Conservation (phyloP, 2,113 vertebrate species). For the Sturnira hondurensis region DNA sequence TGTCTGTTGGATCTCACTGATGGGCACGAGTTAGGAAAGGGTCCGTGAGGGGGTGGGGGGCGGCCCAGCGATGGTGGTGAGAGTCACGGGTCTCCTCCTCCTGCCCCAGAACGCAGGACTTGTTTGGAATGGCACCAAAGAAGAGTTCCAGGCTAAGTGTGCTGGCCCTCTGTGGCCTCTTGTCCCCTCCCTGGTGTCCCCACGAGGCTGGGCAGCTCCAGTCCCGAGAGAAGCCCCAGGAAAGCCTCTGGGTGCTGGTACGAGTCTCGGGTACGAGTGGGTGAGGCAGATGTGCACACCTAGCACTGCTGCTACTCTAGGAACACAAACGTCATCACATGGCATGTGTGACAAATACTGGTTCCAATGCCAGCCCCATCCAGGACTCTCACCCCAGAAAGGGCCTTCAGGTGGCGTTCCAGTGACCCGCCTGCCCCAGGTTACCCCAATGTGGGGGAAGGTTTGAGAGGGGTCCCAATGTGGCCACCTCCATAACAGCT, state of each 20-base stretch:
- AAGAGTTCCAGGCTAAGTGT: background rate
- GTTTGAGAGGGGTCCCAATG: background rate
- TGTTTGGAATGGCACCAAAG: fast-evolving
- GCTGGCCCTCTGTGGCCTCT: background rate
- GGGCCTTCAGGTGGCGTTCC: background rate
- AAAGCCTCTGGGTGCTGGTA: background rate
- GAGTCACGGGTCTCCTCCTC: background rate
- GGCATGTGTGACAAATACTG: fast-evolving
- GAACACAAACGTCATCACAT: background rate
- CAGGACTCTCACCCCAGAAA: background rate
- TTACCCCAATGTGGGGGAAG: background rate
- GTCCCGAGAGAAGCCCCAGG: background rate
- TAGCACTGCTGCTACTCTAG: background rate
- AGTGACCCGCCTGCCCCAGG: background rate
- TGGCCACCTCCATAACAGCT: background rate
- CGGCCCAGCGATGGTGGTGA: background rate
- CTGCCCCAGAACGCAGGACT: background rate
- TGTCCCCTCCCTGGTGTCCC: background rate
- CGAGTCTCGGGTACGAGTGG: background rate
- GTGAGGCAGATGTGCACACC: too few species aligned
- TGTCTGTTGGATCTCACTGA: background rate
- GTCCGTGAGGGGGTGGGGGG: background rate
- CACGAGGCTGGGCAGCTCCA: too few species aligned
- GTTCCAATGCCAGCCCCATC: background rate
- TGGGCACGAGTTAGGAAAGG: background rate